Base-by-base conservation (phyloP, 2,113 vertebrate genomes). In the Phalacrocorax pelagicus region DNA sequence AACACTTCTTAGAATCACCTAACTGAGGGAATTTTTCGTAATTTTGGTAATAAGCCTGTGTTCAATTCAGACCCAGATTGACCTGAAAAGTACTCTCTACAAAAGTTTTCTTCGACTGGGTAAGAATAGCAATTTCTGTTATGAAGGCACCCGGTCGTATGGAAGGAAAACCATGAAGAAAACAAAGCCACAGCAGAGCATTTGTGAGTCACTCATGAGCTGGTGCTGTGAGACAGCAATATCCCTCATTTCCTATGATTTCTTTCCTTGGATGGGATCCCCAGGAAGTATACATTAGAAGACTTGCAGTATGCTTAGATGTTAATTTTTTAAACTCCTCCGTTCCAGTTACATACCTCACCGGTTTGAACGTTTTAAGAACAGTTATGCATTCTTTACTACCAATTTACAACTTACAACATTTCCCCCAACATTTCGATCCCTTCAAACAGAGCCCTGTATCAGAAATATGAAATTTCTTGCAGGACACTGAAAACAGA, bases 61-160 rank as follows among this genome's bases (percentile, higher is more conserved):
- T 75, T 63, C 6, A 29, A 15, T 82, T 92, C 59, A 71, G 51
- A 63, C 16, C 2, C 30, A 74, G 52, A 32, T 0, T 69, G 44
- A 15, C 14, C 38, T 44, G 15, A 32, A 22, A 92, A 74, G 6
- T 52, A 23, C 18, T 49, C 6, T 59, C 20, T 40, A 12, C 3
- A 46, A 6, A 81, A 52, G 8, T 81, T 75, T 82, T 63, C 21
- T 72, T 93, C 16, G 46, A 4, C 12, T 67, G 18, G 58, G 8
- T 44, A 63, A 59, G 34, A 75, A 40, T 6, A 90, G 6, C 7
- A 47, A 10, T 79, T 74, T 36, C 42, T 94, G 26, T 63, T 57
- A 10, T 2, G 29, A 42, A 72, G 54, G 20, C 13, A 51, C 6
- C 4, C 0, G 2, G 23, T 47, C 1, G 0, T 18, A 27, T 30